Percentiles rank a stretch among this genome's conserved stretches.
Evolutionary conservation across 2,113 vertebrate genomes (phyloP).

Genomic region (Prunella fulvescens): DNA sequence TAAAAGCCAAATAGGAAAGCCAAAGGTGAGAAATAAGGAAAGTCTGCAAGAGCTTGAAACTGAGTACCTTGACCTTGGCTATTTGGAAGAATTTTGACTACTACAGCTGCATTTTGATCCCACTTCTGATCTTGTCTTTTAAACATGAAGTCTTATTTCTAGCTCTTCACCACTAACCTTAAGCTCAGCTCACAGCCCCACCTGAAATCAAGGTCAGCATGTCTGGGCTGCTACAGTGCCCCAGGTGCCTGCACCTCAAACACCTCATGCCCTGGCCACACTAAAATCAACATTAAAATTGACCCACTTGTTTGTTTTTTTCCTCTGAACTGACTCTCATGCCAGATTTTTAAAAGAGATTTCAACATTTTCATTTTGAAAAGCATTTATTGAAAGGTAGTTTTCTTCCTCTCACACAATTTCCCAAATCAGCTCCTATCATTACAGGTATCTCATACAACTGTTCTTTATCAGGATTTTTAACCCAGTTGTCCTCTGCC

Average conservation of each 20-base stretch:
- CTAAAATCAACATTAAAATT: background rate
- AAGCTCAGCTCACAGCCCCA: background rate
- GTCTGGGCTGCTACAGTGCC: background rate
- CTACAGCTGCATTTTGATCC: background rate
- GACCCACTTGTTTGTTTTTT: background rate
- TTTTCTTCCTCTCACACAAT: background rate
- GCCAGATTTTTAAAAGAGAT: background rate
- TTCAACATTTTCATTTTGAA: background rate
- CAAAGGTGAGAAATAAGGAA: background rate
- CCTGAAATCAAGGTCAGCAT: background rate
- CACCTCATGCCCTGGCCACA: accelerated
- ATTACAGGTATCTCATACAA: background rate
- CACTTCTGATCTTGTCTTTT: background rate
- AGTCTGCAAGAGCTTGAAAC: background rate
- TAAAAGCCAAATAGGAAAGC: background rate
- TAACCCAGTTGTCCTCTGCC: background rate
- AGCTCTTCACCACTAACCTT: background rate
- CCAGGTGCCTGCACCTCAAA: background rate
- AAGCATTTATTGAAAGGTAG: background rate
- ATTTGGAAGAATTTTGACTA: background rate
- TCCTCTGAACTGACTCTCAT: background rate
- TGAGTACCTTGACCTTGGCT: background rate
- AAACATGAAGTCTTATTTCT: background rate
- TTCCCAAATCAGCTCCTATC: background rate
- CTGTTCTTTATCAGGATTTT: background rate